phyloP scores from a whole-genome alignment of 2,113 vertebrate species.

The Ranitomeya variabilis region DNA sequence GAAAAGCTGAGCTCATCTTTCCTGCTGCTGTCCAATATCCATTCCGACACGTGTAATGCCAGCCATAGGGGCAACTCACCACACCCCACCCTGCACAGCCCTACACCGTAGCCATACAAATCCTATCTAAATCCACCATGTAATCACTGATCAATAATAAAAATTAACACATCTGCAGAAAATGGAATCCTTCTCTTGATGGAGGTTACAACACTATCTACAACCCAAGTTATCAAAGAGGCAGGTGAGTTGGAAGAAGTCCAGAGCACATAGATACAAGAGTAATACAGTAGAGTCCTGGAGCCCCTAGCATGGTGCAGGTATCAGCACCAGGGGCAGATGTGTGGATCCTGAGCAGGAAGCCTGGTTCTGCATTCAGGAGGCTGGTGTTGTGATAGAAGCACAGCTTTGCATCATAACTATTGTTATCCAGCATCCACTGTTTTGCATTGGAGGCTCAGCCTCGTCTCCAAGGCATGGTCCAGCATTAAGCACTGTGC shows the following conservation, averaged over 20 bases:
- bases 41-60: conserved; percentile 45
- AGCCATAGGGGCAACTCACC: conserved; percentile 26
- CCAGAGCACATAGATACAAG: neutral
- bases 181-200: neutral
- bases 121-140: neutral
- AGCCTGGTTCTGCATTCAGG: conserved; percentile 19
- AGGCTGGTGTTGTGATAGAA: conserved; percentile 24
- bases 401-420: conserved; percentile 29
- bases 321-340: neutral
- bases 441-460: conserved; percentile 17
- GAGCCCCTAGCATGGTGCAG: neutral
- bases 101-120: neutral
- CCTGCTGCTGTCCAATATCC: conserved; percentile 21
- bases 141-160: neutral
- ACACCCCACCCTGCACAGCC: conserved; percentile 1
- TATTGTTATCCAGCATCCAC: conserved; percentile 28
- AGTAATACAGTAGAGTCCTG: neutral
- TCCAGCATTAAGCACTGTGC: conserved; percentile 34
- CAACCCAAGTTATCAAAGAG: neutral
- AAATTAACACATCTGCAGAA: neutral
- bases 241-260: neutral
- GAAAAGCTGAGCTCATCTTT: conserved; percentile 41
- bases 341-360: neutral
- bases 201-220: neutral
- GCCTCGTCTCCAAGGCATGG: conserved; percentile 47